These are phyloP conservation scores for Cryptotis parvus DNA, from an alignment of 2,113 vertebrate genomes.

Conservation along the genomic window DNA sequence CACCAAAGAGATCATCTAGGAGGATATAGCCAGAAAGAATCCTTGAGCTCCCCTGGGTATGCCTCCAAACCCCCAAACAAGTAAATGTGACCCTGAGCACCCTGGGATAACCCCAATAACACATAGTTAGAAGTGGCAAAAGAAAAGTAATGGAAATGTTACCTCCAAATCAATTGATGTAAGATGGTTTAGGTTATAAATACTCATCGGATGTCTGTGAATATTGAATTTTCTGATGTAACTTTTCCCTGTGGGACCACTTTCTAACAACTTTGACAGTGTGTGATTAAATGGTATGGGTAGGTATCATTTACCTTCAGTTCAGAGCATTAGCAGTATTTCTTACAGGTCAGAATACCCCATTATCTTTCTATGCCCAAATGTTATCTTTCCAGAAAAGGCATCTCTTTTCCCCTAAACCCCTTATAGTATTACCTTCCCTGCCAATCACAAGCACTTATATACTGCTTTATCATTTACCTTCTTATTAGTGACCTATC, in stretches of 20 bases:
- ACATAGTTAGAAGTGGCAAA: no score
- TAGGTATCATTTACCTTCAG: not conserved
- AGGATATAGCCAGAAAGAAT: no score
- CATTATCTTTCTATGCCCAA: not conserved
- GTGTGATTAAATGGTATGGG: not conserved
- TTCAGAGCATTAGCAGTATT: not conserved
- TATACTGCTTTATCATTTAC: not conserved
- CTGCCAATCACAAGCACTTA: not conserved
- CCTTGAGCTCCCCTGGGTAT: no score
- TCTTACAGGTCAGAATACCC: constrained; percentile 3
- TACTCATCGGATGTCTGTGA: not conserved
- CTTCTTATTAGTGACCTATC: not conserved
- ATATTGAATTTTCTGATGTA: constrained; percentile 22
- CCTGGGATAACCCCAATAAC: not conserved
- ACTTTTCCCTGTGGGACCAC: not conserved
- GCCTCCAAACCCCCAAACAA: no score
- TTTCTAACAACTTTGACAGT: not conserved
- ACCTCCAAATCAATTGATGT: constrained; percentile 8
- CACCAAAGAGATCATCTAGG: no score
- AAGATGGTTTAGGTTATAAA: not conserved
- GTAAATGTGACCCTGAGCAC: no score
- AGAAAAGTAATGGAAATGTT: not conserved
- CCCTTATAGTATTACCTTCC: no score
- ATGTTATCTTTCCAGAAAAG: not conserved
- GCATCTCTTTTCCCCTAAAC: not conserved